These are phyloP conservation scores for Antechinus stuartii DNA, from an alignment of 2,113 vertebrate genomes.

Conservation along the genomic window DNA sequence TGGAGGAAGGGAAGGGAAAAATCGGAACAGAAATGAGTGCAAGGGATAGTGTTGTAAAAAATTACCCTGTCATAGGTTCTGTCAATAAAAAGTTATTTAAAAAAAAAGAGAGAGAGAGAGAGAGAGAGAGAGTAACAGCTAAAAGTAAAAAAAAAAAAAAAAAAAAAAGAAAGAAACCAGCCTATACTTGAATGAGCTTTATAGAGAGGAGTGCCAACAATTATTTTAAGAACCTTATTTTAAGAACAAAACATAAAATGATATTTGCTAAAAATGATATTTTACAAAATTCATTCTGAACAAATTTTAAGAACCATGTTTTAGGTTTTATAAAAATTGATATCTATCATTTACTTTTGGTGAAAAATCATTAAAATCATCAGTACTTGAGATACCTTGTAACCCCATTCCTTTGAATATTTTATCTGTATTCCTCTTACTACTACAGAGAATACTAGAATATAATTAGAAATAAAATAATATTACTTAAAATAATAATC, in stretches of 20 bases:
- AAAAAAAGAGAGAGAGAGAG: no score
- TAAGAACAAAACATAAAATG: conserved; percentile 11
- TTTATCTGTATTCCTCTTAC: neutral
- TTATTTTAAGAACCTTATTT: neutral
- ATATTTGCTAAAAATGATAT: neutral
- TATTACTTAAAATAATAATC: conserved; percentile 1
- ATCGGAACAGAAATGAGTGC: no score
- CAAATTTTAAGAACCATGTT: neutral
- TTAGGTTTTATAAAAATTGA: neutral
- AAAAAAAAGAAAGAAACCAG: neutral
- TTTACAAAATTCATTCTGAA: neutral
- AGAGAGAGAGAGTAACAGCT: no score
- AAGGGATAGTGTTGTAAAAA: no score
- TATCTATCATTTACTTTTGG: neutral
- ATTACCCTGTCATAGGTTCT: no score
- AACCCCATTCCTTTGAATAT: neutral
- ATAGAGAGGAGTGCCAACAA: neutral
- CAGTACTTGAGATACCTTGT: neutral
- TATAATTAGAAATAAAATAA: neutral
- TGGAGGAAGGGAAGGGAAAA: no score
- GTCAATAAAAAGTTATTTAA: no score
- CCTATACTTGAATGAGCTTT: conserved; percentile 13
- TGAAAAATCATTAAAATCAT: neutral
- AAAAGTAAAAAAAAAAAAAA: no score
- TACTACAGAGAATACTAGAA: neutral